A percentile compares a stretch with the other conserved stretches of the same genome.
Conservation (phyloP, 2,888 invertebrate species). For the Trachelus troglodyta region DNA sequence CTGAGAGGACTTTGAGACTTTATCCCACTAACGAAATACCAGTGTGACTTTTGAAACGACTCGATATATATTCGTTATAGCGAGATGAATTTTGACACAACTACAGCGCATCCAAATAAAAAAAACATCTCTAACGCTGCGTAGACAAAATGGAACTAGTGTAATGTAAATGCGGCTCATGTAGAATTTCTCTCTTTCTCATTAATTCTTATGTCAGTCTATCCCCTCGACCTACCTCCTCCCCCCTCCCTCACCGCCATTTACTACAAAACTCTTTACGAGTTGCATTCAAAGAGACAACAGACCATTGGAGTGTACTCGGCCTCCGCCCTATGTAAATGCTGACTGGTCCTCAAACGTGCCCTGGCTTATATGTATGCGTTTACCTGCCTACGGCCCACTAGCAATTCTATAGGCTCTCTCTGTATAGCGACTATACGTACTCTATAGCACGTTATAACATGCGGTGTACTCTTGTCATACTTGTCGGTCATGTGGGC, state of each 20-base stretch:
- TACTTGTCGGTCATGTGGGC: conserved; percentile 12
- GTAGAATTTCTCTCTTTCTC: neutral
- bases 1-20: too few species aligned
- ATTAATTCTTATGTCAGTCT: too few species aligned
- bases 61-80: too few species aligned
- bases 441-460: too few species aligned
- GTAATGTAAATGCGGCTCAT: neutral
- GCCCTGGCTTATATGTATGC: neutral
- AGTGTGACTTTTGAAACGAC: too few species aligned
- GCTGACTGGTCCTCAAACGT: neutral
- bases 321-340: conserved; percentile 1
- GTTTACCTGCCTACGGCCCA: neutral
- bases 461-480: neutral
- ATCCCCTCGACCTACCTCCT: too few species aligned
- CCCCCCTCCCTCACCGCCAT: neutral
- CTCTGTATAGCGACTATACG: too few species aligned
- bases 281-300: conserved; percentile 20
- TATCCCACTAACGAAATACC: too few species aligned
- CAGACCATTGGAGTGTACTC: neutral
- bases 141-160: neutral
- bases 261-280: conserved; percentile 22
- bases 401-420: too few species aligned
- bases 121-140: too few species aligned
- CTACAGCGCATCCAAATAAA: too few species aligned
- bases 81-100: too few species aligned